Evolutionary conservation across 2,888 invertebrate species (phyloP).

Genomic region (Apocheima hispidaria): DNA sequence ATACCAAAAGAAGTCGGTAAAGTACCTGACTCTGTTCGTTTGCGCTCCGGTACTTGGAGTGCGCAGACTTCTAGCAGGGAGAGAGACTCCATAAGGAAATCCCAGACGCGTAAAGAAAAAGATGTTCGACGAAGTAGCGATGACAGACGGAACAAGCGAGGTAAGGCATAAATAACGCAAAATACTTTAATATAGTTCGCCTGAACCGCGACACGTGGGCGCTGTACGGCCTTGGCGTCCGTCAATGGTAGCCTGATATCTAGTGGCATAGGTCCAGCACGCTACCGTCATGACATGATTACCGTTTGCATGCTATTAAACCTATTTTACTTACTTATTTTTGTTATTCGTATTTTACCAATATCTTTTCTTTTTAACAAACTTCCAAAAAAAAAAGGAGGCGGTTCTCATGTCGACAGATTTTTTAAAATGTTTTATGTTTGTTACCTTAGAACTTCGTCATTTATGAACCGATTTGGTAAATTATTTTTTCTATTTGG

Average conservation of each 20-base stretch:
- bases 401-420: no score
- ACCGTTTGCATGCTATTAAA: conserved; percentile 33
- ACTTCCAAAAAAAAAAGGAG: no score
- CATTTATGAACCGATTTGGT: no score
- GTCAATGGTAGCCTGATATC: conserved; percentile 38
- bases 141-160: conserved; percentile 75
- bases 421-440: no score
- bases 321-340: neutral
- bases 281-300: conserved; percentile 44
- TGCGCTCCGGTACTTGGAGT: conserved; percentile 88
- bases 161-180: conserved; percentile 56
- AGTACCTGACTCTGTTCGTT: conserved; percentile 65
- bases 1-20: conserved; percentile 35
- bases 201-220: conserved; percentile 31
- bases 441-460: neutral
- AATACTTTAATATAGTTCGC: conserved; percentile 1
- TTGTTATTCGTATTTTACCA: neutral
- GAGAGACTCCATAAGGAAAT: conserved; percentile 60
- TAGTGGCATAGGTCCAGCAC: conserved; percentile 51
- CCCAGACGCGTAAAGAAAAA: conserved; percentile 58
- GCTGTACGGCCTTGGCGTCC: conserved; percentile 36
- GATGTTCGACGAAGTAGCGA: conserved; percentile 69
- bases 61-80: conserved; percentile 67
- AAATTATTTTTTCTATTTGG: no score
- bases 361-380: neutral